These are phyloP conservation scores for Eueremaeus valkanovi DNA, from an alignment of 2,888 invertebrate genomes.

Conservation along the genomic window DNA sequence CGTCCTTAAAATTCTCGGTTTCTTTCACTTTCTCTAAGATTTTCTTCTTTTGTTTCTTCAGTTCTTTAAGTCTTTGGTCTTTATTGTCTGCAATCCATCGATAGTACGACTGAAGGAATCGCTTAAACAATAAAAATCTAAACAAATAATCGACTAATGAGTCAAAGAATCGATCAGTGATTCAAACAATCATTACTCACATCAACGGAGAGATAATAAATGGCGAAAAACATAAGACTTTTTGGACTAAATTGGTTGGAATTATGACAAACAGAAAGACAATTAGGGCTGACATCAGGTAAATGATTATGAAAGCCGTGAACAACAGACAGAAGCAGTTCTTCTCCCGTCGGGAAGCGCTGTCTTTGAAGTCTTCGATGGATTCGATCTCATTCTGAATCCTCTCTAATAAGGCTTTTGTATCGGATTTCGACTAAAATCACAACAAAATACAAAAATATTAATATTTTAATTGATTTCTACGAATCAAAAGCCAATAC, in stretches of 20 bases:
- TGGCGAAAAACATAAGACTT: constrained; percentile 70
- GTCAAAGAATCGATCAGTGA: background rate
- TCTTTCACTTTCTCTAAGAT: constrained; percentile 94
- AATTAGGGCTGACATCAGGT: constrained; percentile 60
- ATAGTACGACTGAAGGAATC: constrained; percentile 81
- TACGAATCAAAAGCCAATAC: background rate
- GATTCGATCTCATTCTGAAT: constrained; percentile 64
- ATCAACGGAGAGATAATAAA: constrained; percentile 73
- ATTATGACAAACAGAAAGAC: constrained; percentile 71
- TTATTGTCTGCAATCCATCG: constrained; percentile 73
- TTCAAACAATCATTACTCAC: constrained; percentile 61
- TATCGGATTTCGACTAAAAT: constrained; percentile 43
- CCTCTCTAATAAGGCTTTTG: constrained; percentile 44
- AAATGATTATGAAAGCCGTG: constrained; percentile 46
- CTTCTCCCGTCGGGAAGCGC: constrained; percentile 74
- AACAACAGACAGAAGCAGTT: constrained; percentile 48
- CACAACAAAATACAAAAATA: background rate
- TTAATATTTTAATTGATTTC: no score
- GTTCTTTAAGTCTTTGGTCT: constrained; percentile 64
- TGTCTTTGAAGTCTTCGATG: constrained; percentile 73
- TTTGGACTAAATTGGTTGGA: constrained; percentile 63
- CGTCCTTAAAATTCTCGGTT: constrained; percentile 93
- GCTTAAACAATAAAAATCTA: constrained; percentile 55
- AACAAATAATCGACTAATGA: background rate
- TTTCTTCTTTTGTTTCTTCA: constrained; percentile 76